These are phyloP conservation scores for Trigoniulus corallinus DNA, from an alignment of 1,140 invertebrate species.

Conservation along the genomic window DNA sequence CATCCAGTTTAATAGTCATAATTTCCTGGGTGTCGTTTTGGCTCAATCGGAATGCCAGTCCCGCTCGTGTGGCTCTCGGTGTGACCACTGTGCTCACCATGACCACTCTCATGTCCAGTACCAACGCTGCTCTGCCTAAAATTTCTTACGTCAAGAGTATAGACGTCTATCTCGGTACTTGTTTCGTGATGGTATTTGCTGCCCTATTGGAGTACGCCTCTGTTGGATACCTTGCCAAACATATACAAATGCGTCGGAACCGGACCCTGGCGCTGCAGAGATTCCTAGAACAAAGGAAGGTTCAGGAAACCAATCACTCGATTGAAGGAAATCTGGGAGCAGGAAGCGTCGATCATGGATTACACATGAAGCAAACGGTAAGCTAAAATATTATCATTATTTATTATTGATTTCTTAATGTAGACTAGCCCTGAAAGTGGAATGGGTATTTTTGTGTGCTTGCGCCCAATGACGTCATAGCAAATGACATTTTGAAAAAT, in stretches of 20 bases:
- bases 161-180: slow-evolving; percentile 93
- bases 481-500: too few relatives aligned
- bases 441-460: too few relatives aligned
- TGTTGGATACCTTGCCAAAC: slow-evolving; percentile 86
- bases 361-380: slow-evolving; percentile 2
- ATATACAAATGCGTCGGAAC: slow-evolving; percentile 87
- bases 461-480: too few relatives aligned
- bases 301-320: slow-evolving; percentile 9
- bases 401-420: too few relatives aligned
- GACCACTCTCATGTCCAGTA: slow-evolving; percentile 97
- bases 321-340: slow-evolving; percentile 5
- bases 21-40: slow-evolving; percentile 97
- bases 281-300: slow-evolving; percentile 73
- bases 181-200: slow-evolving; percentile 95
- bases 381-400: not conserved
- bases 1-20: slow-evolving; percentile 94
- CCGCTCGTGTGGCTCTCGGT: slow-evolving; percentile 85
- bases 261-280: slow-evolving; percentile 70
- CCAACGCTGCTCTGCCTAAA: slow-evolving; percentile 92
- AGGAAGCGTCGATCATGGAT: slow-evolving; percentile 1
- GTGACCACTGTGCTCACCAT: slow-evolving; percentile 94
- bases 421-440: too few relatives aligned
- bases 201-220: slow-evolving; percentile 85
- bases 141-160: slow-evolving; percentile 98
- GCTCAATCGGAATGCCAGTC: slow-evolving; percentile 87